Evolutionary conservation across 2,888 invertebrate genomes (phyloP), one percentile per base, ranked within the genome.

Genomic region (Diaprepes abbreviatus): DNA sequence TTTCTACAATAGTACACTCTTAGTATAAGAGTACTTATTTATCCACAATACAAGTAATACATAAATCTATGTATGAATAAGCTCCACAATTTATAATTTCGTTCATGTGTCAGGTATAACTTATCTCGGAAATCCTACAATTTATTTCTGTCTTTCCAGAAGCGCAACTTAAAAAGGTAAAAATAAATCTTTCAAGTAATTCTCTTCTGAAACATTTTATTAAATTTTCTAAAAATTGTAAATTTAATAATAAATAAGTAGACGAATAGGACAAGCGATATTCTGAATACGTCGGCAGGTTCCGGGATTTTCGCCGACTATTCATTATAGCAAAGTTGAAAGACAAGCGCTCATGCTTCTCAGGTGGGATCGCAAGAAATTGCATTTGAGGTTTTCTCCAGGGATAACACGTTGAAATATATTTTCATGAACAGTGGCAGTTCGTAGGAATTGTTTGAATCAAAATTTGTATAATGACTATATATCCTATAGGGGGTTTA

Each of bases 191-290:
- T 28, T 28, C 28, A 14, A 10, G 24, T 45, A 45, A 21, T 12
- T 12, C 48, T 48, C 10, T 50, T 28, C 9, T 4, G 28, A 50
- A 50, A 28, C 28, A 14, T 66, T 66, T 48, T 50, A 66, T 66
- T 62, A 62, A 62, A 62, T 62, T 62, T 62, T 35, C 55, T 48
- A 62, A 68, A 68, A 62, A 62, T 68, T 68, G 55, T 48, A 62
- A 68, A 68, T 68, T 68, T 68, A 68, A 68, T 68, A 68, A 68
- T 62, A 68, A 57, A 68, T 68, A 48, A 48, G 45, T 50, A 36
- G 28, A 43, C 28, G 48, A 33, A 55, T 36, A 16, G 55, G 31
- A 55, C 38, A 57, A 59, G 38, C 66, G 36, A 60, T 50, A 50
- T 28, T 50, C 52, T 48, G 65, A 52, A 66, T 31, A 17, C 45